Evolutionary conservation across 1,140 invertebrate genomes (phyloP), one percentile per base, ranked within the genome.

Genomic region (Neodiprion lecontei): DNA sequence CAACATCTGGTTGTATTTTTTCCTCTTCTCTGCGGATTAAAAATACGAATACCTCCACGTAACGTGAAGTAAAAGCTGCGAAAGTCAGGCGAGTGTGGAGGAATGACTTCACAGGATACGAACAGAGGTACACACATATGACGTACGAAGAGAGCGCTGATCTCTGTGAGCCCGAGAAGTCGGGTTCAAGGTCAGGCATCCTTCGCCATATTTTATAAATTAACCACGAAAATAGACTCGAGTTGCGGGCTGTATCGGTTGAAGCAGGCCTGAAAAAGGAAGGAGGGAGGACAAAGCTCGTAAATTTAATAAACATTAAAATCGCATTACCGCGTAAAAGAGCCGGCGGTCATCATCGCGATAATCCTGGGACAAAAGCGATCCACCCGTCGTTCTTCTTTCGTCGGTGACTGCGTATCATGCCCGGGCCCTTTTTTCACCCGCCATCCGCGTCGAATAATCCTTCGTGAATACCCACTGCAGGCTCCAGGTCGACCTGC

Each of bases 231-330:
- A 40, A 40, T 40, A 40, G 28, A 40, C 28, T 40, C 28, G 28
- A 40, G 28, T 40, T 40, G 28, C 28, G 28, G 28, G 28, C 28
- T 40, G 28, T 40, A 40, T 40, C 7, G 17, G 61, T 14, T 40
- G 4, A 21, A 65, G 12, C 61, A 65, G 61, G 61, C 17, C 12
- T 14, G 61, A 14, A 1, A 65, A 7, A 65, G 61, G 4, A 7
- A 65, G 61, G 12, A 7, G 61, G 12, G 12, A 7, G 17, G 4
- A 69, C 67, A 69, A 69, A 69, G 67, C 67, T 69, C 67, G 67
- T 69, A 69, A 7, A 69, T 69, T 69, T 69, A 69, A 69, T 69
- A 69, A 69, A 69, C 67, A 69, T 69, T 69, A 69, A 69, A 69
- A 69, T 21, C 67, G 9, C 67, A 69, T 69, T 69, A 69, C 67